phyloP scores from a whole-genome alignment of 2,113 vertebrate species.

The Oxyruncus cristatus region DNA sequence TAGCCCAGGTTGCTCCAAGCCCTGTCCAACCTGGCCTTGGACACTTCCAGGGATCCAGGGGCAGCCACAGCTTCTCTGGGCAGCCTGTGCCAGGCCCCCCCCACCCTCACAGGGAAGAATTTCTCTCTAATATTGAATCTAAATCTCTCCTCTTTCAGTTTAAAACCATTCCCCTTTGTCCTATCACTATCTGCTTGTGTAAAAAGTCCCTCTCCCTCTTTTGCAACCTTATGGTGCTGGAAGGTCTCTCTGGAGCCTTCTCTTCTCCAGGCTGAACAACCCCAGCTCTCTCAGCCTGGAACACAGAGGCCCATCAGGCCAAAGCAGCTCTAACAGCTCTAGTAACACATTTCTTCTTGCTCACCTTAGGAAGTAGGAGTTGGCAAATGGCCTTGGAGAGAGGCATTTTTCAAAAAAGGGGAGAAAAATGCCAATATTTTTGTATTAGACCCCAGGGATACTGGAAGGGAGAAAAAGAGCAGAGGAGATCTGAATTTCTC shows the following conservation, averaged over 20 bases:
- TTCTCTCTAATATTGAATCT: not conserved
- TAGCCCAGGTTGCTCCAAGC: not conserved
- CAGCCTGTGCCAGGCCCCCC: not conserved
- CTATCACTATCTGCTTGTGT: not conserved
- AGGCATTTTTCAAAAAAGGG: not conserved
- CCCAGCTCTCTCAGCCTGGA: not conserved
- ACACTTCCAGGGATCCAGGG: not conserved
- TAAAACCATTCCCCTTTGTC: not conserved
- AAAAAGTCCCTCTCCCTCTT: not conserved
- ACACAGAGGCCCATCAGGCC: not conserved
- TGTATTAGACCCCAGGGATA: not conserved
- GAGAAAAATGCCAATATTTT: not conserved
- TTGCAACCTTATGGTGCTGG: not conserved
- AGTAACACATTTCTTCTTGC: not conserved
- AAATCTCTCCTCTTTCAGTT: not conserved
- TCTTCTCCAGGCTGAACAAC: not conserved
- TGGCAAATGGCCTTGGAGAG: not conserved
- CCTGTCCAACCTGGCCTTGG: not conserved
- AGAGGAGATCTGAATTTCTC: not conserved
- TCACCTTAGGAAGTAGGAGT: not conserved
- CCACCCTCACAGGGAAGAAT: fast-evolving
- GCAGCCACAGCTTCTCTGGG: not conserved
- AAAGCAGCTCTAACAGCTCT: not conserved
- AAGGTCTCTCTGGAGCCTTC: not conserved
- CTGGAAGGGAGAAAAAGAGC: not conserved